phyloP scores from a whole-genome alignment of 2,888 invertebrate species.

The Timema cristinae region DNA sequence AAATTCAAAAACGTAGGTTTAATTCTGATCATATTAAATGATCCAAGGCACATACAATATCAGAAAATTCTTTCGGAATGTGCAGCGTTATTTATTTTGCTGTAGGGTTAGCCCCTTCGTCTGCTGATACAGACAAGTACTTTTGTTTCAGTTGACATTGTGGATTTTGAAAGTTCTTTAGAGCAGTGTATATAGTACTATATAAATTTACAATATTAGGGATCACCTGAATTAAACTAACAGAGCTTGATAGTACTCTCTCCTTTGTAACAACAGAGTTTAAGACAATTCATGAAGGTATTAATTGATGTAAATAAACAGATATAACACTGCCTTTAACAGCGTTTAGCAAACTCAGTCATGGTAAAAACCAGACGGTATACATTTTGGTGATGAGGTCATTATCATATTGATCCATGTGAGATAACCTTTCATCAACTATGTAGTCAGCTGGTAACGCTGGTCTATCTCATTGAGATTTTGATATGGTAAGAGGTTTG shows the following conservation, averaged over 20 bases:
- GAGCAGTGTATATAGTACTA: neutral
- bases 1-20: neutral
- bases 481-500: neutral
- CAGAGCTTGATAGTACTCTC: neutral
- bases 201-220: neutral
- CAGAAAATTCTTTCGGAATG: neutral
- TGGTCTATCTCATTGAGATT: neutral
- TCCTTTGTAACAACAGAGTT: conserved; percentile 2
- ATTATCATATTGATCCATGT: neutral
- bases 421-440: neutral
- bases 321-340: neutral
- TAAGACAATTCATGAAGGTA: neutral
- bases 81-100: neutral
- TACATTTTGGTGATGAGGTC: neutral
- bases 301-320: neutral
- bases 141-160: neutral
- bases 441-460: neutral
- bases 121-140: neutral
- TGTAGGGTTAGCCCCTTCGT: neutral
- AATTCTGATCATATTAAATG: neutral
- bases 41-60: conserved; percentile 8
- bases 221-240: neutral
- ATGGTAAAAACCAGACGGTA: neutral
- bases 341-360: neutral
- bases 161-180: neutral